Percentiles rank a stretch among this genome's conserved stretches.
phyloP scores from a whole-genome alignment of 2,113 vertebrate species.

The Phylloscopus trochilus region DNA sequence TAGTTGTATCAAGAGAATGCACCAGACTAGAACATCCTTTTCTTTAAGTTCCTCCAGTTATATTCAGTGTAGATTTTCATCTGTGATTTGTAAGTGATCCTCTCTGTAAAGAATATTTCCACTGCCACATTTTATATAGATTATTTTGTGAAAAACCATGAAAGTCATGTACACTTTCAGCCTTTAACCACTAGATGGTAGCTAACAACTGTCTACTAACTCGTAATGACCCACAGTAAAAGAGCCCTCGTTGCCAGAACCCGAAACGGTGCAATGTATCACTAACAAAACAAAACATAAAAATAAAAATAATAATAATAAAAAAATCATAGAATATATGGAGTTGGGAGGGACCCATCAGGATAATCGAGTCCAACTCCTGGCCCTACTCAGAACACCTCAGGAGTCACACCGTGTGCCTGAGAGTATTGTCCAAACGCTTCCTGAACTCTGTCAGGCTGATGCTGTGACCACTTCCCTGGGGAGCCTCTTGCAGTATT shows the following conservation, averaged over 20 bases:
- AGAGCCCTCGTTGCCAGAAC: rapidly evolving
- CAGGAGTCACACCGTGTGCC: not conserved
- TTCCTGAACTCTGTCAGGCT: not conserved
- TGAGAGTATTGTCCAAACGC: rapidly evolving
- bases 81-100: not conserved
- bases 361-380: not conserved
- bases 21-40: not conserved
- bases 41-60: not conserved
- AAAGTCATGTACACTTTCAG: not conserved
- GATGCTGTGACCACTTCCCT: not conserved
- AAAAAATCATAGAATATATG: too few species aligned
- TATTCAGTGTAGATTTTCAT: not conserved
- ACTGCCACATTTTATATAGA: not conserved
- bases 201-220: not conserved
- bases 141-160: not conserved
- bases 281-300: not conserved
- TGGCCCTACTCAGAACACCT: too few species aligned
- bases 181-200: constrained; percentile 66
- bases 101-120: not conserved
- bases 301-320: too few species aligned
- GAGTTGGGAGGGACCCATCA: not conserved
- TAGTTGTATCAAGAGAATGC: not conserved
- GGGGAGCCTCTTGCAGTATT: not conserved
- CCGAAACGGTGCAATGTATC: not conserved
- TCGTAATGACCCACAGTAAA: not conserved